phyloP scores from a whole-genome alignment of 2,888 invertebrate species.

The Muscina levida region DNA sequence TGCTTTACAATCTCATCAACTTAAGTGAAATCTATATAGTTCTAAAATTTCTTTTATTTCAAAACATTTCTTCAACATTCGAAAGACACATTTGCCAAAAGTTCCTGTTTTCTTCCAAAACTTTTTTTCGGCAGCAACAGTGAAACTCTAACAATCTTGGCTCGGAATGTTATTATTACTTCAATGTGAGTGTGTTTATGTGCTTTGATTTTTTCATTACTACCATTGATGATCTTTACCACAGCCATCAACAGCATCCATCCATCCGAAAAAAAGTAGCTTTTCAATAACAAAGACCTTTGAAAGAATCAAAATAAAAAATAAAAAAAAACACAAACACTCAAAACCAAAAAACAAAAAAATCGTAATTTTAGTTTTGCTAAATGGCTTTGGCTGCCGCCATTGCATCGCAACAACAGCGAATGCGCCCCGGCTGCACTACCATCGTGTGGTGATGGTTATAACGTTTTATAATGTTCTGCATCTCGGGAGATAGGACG shows the following conservation, averaged over 20 bases:
- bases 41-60: slow-evolving; percentile 31
- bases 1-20: too few relatives aligned
- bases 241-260: slow-evolving; percentile 60
- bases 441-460: slow-evolving; percentile 25
- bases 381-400: slow-evolving; percentile 68
- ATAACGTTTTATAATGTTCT: slow-evolving; percentile 34
- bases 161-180: slow-evolving; percentile 56
- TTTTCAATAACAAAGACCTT: slow-evolving; percentile 52
- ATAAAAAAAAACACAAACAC: slow-evolving; percentile 24
- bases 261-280: slow-evolving; percentile 54
- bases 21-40: too few relatives aligned
- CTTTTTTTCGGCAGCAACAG: slow-evolving; percentile 11
- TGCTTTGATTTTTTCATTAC: slow-evolving; percentile 49
- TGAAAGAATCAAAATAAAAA: slow-evolving; percentile 39
- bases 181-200: slow-evolving; percentile 32
- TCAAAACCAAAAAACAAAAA: slow-evolving; percentile 38
- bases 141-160: slow-evolving; percentile 11
- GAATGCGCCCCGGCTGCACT: slow-evolving; percentile 47
- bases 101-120: background rate
- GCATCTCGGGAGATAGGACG: slow-evolving; percentile 12
- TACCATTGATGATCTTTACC: slow-evolving; percentile 65
- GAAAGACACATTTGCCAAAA: background rate
- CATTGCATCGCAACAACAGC: slow-evolving; percentile 54
- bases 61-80: slow-evolving; percentile 43
- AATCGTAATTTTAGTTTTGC: slow-evolving; percentile 63